Evolutionary conservation across 2,797 vertebrate species (phyloP).

Genomic region (Cygnus olor): DNA sequence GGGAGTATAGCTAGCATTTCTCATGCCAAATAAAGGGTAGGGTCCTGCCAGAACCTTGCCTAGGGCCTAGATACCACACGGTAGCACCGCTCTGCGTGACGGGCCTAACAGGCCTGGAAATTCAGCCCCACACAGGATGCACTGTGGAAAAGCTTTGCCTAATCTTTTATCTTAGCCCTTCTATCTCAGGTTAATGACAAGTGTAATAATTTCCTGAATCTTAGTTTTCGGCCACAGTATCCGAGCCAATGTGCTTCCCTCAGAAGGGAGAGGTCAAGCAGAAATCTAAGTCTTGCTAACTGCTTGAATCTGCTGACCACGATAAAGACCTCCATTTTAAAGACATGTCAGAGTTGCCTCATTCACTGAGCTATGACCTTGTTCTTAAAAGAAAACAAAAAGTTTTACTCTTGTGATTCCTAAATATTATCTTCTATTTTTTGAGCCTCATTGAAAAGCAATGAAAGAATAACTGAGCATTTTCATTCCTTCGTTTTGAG

Average conservation of each 20-base stretch:
- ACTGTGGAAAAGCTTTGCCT: background rate
- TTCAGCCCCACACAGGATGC: background rate
- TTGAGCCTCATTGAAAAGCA: background rate
- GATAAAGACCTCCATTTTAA: background rate
- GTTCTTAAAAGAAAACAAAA: background rate
- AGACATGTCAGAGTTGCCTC: background rate
- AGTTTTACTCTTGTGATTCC: background rate
- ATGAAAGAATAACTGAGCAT: background rate
- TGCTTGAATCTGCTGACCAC: accelerated
- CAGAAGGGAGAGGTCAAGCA: background rate
- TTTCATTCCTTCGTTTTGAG: background rate
- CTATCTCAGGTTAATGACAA: background rate
- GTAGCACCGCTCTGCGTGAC: background rate
- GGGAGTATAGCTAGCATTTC: background rate
- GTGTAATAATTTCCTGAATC: background rate
- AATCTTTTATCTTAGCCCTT: background rate
- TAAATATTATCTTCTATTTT: background rate
- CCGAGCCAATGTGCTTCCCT: background rate
- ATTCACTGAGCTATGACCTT: background rate
- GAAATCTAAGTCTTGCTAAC: background rate
- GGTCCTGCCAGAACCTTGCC: background rate
- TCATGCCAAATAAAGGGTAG: background rate
- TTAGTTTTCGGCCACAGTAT: background rate
- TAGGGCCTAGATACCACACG: background rate
- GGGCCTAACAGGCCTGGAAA: background rate